These are phyloP conservation scores for Aphelinus atriplicis DNA, from an alignment of 1,140 invertebrate species.

Conservation along the genomic window DNA sequence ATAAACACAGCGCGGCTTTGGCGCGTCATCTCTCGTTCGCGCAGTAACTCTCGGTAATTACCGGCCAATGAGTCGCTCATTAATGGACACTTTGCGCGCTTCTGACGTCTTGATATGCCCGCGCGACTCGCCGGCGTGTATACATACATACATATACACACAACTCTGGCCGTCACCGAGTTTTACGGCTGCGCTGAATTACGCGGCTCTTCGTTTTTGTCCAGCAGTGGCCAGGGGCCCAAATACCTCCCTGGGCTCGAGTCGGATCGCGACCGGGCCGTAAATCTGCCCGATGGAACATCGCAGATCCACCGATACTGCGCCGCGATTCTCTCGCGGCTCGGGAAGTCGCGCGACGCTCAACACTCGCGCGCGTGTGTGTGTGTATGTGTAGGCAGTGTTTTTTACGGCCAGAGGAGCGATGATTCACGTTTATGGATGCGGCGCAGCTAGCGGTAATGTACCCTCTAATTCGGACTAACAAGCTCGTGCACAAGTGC, in stretches of 20 bases:
- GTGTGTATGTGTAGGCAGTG: not conserved
- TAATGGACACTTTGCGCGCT: slow-evolving; percentile 21
- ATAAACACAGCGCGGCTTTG: slow-evolving; percentile 21
- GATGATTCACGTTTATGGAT: slow-evolving; percentile 23
- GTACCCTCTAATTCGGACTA: slow-evolving; percentile 21
- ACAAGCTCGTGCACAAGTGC: not conserved
- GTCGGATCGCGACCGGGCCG: no score
- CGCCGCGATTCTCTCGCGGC: not conserved
- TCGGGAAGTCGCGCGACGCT: no score
- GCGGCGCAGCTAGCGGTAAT: slow-evolving; percentile 11
- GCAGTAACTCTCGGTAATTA: slow-evolving; percentile 20
- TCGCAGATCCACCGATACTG: no score
- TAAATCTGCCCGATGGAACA: no score
- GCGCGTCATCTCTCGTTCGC: not conserved
- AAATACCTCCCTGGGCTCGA: no score
- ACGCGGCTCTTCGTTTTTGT: not conserved
- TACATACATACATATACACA: not conserved
- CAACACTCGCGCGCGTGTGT: no score
- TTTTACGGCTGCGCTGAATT: not conserved
- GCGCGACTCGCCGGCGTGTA: not conserved
- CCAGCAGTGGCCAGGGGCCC: no score
- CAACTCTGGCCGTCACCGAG: not conserved
- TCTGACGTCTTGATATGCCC: slow-evolving; percentile 25
- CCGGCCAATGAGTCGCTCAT: slow-evolving; percentile 10
- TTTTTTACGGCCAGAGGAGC: not conserved